Evolutionary conservation across 2,888 invertebrate genomes (phyloP), one percentile per base, ranked within the genome.

Genomic region (Zele albiditarsus): DNA sequence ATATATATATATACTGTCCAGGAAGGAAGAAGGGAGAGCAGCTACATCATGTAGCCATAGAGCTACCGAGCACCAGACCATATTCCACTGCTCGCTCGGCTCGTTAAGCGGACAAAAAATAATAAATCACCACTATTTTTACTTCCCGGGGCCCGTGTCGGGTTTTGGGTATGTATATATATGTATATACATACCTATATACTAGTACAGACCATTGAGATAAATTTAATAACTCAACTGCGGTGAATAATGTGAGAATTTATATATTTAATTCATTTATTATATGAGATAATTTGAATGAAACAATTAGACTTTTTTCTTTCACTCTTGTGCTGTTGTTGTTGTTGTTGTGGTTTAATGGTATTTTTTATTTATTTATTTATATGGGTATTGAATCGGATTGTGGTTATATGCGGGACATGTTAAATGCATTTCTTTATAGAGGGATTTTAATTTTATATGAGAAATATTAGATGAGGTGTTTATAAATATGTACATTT

Each of bases 221-320:
- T 88, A 87, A 87, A 87, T 87, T 88, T 85, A 86, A 87, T 87
- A 87, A 87, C 83, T 85, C 84, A 85, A 84, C 86, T 53, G 74
- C 71, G 75, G 57, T 25, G 57, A 38, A 67, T 23, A 67, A 27
- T 23, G 16, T 14, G 14, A 23, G 28, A 53, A 23, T 70, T 60
- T 38, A 42, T 28, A 20, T 38, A 53, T 20, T 65, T 46, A n/a
- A 25, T 67, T 46, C 23, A 67, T 49, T 10, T 46, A 28, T 62
- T 62, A 62, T 31, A 62, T 62, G 4, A 4, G 5, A 16, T 31
- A 12, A 28, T 62, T 14, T 12, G 28, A 16, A 28, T 62, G 16
- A 28, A n/a, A 62, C 16, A 14, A 28, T 28, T 27, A n/a, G 8
- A 27, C 27, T 28, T 60, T 1, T 0, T 60, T 60, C 5, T 0